These are phyloP conservation scores for Chondrosia reniformis DNA, from an alignment of 37 sponge, comb jelly and placozoan genomes.

Conservation along the genomic window DNA sequence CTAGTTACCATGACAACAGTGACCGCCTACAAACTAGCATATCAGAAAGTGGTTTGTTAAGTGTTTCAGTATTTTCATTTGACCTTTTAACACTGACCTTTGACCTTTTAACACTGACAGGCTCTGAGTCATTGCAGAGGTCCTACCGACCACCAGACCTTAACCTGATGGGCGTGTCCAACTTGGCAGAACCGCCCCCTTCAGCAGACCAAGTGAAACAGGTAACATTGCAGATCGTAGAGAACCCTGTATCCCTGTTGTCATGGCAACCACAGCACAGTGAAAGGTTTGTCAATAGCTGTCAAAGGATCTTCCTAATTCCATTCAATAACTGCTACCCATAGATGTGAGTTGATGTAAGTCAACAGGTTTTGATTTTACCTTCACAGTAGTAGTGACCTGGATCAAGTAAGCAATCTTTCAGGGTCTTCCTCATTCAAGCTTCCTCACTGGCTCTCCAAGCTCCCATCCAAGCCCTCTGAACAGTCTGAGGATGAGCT, in stretches of 20 bases:
- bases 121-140: constrained; percentile 40
- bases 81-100: too few species aligned
- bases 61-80: too few species aligned
- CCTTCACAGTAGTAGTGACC: constrained; percentile 1
- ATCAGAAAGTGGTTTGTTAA: too few species aligned
- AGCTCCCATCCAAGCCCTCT: constrained; percentile 22
- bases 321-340: too few species aligned
- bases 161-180: constrained; percentile 31
- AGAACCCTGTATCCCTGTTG: not conserved
- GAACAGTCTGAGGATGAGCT: constrained; percentile 62
- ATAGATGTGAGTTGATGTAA: too few species aligned
- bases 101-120: too few species aligned
- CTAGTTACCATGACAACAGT: too few species aligned
- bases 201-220: not conserved
- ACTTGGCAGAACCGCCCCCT: not conserved
- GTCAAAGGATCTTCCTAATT: too few species aligned
- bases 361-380: too few species aligned
- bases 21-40: too few species aligned
- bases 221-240: not conserved
- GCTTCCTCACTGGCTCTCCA: constrained; percentile 4
- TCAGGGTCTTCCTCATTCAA: constrained; percentile 31
- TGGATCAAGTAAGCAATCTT: not conserved
- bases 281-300: not conserved
- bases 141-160: constrained; percentile 65
- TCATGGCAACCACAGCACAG: not conserved